These are phyloP conservation scores for Pachyuromys duprasi DNA, from an alignment of 2,797 vertebrate genomes.

Conservation along the genomic window DNA sequence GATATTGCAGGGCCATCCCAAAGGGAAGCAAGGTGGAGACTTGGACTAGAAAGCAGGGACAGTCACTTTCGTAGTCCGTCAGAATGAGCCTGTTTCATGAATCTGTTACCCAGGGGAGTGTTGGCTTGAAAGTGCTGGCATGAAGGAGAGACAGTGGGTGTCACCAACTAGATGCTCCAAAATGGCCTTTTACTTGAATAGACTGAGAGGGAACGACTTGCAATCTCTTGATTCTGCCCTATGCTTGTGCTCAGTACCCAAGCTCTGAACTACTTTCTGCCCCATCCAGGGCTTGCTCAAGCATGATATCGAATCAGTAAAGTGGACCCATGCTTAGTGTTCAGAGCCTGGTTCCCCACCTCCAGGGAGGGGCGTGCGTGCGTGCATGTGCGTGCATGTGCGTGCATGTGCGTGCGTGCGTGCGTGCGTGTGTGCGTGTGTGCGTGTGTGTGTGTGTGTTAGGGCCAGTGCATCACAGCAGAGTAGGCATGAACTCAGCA, in stretches of 20 bases:
- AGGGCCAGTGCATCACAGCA: background rate
- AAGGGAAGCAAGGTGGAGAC: background rate
- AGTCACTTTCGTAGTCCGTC: conserved; percentile 2
- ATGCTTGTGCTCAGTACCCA: background rate
- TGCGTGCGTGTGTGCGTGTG: too few relatives aligned
- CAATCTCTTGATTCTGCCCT: background rate
- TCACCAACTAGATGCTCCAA: background rate
- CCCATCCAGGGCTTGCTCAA: background rate
- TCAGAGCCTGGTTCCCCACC: background rate
- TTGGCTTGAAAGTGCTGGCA: background rate
- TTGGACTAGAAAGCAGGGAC: background rate
- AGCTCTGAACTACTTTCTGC: background rate
- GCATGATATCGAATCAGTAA: background rate
- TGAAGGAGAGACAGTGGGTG: background rate
- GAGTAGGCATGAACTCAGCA: background rate
- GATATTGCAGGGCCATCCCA: background rate
- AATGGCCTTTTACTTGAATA: background rate
- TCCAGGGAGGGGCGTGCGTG: background rate
- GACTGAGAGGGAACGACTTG: background rate
- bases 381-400: too few relatives aligned
- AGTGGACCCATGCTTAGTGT: background rate
- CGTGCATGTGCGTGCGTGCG: too few relatives aligned
- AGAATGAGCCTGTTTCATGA: background rate
- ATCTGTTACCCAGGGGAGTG: conserved; percentile 38
- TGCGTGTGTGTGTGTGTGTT: background rate